Base-by-base conservation (phyloP, 1,140 invertebrate species). In the Lepidurus arcticus region DNA sequence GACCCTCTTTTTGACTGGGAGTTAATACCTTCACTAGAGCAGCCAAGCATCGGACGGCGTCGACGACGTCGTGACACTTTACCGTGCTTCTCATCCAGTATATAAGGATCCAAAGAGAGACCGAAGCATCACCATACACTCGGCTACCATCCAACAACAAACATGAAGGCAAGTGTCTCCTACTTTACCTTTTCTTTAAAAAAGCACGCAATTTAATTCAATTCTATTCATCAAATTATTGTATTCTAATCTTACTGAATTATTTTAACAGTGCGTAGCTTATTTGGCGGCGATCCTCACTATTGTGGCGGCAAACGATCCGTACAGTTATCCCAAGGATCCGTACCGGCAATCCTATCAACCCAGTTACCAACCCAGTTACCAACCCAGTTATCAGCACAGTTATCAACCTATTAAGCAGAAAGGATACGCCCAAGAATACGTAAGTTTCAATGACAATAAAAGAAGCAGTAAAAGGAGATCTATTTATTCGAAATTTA, bases 111-210 rank as follows among this genome's bases (percentile, higher is more conserved):
- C 7, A 13, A 65, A 65, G 21, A 16, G 53, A 65, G 53, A 65
- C 21, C 53, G 16, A 65, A 65, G 9, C 53, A 65, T 65, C 53
- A 65, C 21, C 53, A 65, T 16, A 65, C 53, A 65, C 53, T 65
- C 53, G 21, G 53, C 53, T 65, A 65, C 53, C 13, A 16, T 65
- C 13, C 53, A 10, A 65, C 53, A 65, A 65, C 8, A 13, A 65
- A 65, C 53, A 65, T 65, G 53, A 65, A 65, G 53, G 53, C 21
- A 65, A 65, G 53, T 65, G 8, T 65, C 53, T 65, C 53, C 21
- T 65, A 34, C 34, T 34, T 34, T 34, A 34, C 4, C 6, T 10
- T 16, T 11, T 47, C 16, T 47, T 47, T 47, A 16, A 47, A 47
- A 47, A 47, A 10, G 45, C 45, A 6, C 7, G 16, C 0, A 5